Evolutionary conservation across 2,113 vertebrate species (phyloP).

Genomic region (Pomatostomus ruficeps): DNA sequence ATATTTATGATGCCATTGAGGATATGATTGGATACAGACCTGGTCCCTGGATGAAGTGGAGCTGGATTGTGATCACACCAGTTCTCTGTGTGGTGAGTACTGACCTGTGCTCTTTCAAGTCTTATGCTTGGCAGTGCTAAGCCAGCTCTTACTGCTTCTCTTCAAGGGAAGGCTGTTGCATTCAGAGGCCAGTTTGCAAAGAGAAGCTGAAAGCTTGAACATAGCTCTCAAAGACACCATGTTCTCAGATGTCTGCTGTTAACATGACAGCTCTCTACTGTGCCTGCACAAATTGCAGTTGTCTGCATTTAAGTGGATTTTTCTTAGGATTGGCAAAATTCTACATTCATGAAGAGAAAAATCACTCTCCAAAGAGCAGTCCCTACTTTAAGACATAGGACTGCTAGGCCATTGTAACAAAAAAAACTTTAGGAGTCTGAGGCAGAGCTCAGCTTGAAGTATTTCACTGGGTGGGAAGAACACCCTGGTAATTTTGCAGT

Average conservation of each 20-base stretch:
- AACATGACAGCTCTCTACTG: neutral
- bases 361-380: neutral
- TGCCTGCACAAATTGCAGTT: neutral
- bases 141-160: neutral
- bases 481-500: neutral
- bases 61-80: slow-evolving; percentile 94
- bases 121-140: neutral
- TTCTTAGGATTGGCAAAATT: neutral
- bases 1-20: slow-evolving; percentile 95
- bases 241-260: neutral
- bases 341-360: neutral
- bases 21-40: slow-evolving; percentile 99
- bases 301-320: neutral
- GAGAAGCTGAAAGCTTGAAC: neutral
- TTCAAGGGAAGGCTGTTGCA: neutral
- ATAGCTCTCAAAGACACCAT: neutral
- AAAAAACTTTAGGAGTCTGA: neutral
- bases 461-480: neutral
- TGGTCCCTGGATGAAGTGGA: slow-evolving; percentile 98
- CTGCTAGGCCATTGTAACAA: neutral
- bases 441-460: neutral
- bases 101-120: neutral
- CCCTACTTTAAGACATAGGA: neutral
- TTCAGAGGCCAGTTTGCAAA: neutral
- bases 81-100: slow-evolving; percentile 90